Conservation (phyloP, 1,140 invertebrate species). For the Melitaea cinxia region DNA sequence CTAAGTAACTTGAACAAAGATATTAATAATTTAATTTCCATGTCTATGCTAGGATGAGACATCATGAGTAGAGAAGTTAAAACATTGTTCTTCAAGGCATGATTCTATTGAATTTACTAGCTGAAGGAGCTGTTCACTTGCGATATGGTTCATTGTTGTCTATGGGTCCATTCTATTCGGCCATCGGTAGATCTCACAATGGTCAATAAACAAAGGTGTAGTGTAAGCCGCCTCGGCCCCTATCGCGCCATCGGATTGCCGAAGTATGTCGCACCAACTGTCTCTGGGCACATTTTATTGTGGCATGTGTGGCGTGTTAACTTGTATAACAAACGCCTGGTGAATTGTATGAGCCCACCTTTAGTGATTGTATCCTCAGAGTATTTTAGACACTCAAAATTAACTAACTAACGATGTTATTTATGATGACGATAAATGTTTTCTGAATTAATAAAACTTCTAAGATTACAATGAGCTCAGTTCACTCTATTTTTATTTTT, state of each 20-base stretch:
- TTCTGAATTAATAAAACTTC: not conserved
- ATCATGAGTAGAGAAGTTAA: constrained; percentile 5
- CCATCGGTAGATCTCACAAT: constrained; percentile 59
- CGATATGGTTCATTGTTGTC: constrained; percentile 46
- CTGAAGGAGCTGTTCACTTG: constrained; percentile 34
- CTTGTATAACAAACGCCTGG: constrained; percentile 31
- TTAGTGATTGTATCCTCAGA: constrained; percentile 10
- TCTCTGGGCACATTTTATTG: constrained; percentile 64
- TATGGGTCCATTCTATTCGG: constrained; percentile 55
- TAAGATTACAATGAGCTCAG: not conserved
- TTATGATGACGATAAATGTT: too few species aligned
- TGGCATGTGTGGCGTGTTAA: constrained; percentile 54
- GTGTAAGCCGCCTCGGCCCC: constrained; percentile 58
- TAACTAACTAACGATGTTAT: too few species aligned
- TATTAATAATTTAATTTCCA: not conserved
- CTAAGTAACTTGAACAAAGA: not conserved
- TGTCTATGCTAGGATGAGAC: not conserved
- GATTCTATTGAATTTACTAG: constrained; percentile 26
- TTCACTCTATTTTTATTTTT: not conserved
- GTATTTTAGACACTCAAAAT: not conserved
- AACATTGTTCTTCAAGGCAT: constrained; percentile 7
- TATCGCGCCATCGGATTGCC: constrained; percentile 67
- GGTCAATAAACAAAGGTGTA: constrained; percentile 72
- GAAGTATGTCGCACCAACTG: constrained; percentile 67
- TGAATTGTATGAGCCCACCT: constrained; percentile 20